These are phyloP conservation scores for Salvator merianae DNA, from an alignment of 2,113 vertebrate species.

Conservation along the genomic window DNA sequence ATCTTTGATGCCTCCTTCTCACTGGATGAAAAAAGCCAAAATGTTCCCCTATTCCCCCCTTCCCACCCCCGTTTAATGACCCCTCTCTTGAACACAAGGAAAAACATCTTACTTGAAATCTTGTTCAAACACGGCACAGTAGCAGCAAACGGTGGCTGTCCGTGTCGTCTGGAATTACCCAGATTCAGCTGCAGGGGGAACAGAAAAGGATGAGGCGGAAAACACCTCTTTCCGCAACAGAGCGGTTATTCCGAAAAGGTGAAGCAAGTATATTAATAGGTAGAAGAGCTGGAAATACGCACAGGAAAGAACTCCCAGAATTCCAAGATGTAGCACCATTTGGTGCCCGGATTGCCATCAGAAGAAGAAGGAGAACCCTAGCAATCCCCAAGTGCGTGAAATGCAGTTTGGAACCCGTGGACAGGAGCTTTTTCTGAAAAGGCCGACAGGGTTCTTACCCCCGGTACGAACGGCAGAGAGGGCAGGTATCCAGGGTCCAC, in stretches of 20 bases:
- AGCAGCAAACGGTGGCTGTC: slow-evolving; percentile 70
- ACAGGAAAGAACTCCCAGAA: neutral
- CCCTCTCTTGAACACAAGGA: no score
- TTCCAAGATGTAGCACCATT: neutral
- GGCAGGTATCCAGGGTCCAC: slow-evolving; percentile 66
- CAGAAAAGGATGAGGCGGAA: no score
- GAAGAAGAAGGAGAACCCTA: neutral
- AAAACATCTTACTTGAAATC: slow-evolving; percentile 69
- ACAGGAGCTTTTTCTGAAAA: neutral
- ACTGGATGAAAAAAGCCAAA: no score
- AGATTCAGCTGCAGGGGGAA: slow-evolving; percentile 31
- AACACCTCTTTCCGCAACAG: no score
- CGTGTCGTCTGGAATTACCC: slow-evolving; percentile 73
- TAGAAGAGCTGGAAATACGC: neutral
- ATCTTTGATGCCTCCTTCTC: no score
- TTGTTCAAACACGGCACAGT: slow-evolving; percentile 69
- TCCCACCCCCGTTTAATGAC: no score
- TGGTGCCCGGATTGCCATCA: no score
- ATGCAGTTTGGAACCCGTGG: neutral
- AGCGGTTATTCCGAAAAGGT: no score
- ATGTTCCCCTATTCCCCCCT: no score
- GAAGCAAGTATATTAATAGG: neutral
- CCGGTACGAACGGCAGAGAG: slow-evolving; percentile 52
- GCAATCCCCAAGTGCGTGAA: no score
- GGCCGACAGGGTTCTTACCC: slow-evolving; percentile 48